Conservation (phyloP, 2,797 vertebrate genomes). For the Gambusia yucatana region DNA sequence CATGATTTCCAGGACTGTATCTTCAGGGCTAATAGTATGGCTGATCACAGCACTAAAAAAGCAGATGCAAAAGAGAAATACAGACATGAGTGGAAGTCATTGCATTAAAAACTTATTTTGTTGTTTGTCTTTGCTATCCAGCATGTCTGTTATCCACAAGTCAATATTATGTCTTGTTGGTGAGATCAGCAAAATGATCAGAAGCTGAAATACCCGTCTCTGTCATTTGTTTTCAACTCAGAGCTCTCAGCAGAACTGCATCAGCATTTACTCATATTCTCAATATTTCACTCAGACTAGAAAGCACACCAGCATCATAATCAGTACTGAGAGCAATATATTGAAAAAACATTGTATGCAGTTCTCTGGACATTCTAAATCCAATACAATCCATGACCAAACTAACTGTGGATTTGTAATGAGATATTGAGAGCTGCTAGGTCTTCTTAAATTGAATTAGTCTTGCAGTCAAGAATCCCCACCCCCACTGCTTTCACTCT, state of each 20-base stretch:
- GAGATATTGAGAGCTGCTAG: conserved; percentile 32
- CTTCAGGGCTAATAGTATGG: background rate
- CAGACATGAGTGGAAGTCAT: background rate
- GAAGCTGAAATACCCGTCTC: background rate
- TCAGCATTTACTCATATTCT: background rate
- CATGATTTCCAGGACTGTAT: background rate
- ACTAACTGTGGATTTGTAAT: conserved; percentile 37
- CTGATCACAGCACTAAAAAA: background rate
- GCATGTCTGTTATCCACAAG: background rate
- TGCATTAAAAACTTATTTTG: background rate
- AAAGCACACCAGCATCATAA: background rate
- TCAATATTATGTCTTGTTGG: background rate
- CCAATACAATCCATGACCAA: conserved; percentile 19
- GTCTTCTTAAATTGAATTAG: conserved; percentile 57
- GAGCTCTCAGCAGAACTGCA: background rate
- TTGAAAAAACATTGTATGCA: background rate
- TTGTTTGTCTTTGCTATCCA: background rate
- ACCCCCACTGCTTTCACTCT: conserved; percentile 51
- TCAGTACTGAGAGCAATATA: conserved; percentile 2
- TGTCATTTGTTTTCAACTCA: background rate
- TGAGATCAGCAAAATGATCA: background rate
- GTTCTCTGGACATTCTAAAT: conserved; percentile 24
- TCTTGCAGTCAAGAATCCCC: conserved; percentile 36
- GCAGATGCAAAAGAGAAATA: background rate
- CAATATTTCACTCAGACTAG: background rate